These are phyloP conservation scores for zebrafish (Danio rerio) DNA, from an alignment of 2,113 vertebrate species.

Conservation along the genomic window GRCz12tu NC_133181.1:55376501-55377000, in stretches of 20 bases:
- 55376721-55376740: slow-evolving; percentile 24
- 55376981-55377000: slow-evolving; percentile 14
- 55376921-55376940: slow-evolving; percentile 22
- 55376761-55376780: slow-evolving; percentile 75
- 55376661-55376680: slow-evolving; percentile 24
- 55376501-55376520: neutral
- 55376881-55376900: slow-evolving; percentile 51
- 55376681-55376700: slow-evolving; percentile 25
- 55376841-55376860: slow-evolving; percentile 65
- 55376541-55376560: neutral
- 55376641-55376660: slow-evolving; percentile 17
- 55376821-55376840: slow-evolving; percentile 74
- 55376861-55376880: slow-evolving; percentile 62
- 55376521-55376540: neutral
- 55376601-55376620: neutral
- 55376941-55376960: slow-evolving; percentile 5
- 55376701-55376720: slow-evolving; percentile 13
- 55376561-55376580: neutral
- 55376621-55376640: neutral
- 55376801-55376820: slow-evolving; percentile 61
- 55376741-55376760: slow-evolving; percentile 69
- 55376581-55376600: neutral
- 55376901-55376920: slow-evolving; percentile 8
- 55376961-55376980: slow-evolving; percentile 11
- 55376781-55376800: slow-evolving; percentile 67